Evolutionary conservation across 2,113 vertebrate genomes (phyloP).

Genomic region (Dermatemys mawii): DNA sequence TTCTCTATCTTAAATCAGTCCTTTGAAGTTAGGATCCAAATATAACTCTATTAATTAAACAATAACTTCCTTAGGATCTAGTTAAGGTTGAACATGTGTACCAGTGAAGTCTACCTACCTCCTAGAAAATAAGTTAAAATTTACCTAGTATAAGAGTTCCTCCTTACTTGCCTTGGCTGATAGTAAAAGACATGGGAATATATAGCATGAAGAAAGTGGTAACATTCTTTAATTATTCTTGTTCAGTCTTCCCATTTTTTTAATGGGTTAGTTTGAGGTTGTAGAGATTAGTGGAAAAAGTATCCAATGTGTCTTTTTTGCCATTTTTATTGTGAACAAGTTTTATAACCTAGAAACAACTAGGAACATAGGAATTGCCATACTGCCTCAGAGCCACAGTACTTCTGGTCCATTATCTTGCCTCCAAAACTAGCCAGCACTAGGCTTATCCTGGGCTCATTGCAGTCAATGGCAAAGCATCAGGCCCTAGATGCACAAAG

Average conservation of each 20-base stretch:
- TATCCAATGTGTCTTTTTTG: neutral
- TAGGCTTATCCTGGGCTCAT: neutral
- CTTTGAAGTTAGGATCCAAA: neutral
- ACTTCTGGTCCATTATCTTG: neutral
- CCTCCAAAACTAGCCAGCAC: neutral
- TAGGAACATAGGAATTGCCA: neutral
- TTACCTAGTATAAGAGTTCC: neutral
- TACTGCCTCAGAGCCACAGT: neutral
- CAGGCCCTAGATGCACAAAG: neutral
- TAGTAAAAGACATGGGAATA: neutral
- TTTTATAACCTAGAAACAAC: neutral
- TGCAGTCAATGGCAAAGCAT: neutral
- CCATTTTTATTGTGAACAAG: neutral
- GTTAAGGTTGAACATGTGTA: neutral
- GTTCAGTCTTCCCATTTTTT: neutral
- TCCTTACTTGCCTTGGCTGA: neutral
- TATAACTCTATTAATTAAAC: neutral
- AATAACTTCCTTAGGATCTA: neutral
- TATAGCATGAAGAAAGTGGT: neutral
- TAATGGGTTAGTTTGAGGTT: neutral
- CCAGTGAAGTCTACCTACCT: neutral
- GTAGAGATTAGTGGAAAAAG: neutral
- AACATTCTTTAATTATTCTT: neutral
- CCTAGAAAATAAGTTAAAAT: neutral
- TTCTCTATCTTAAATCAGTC: slow-evolving; percentile 10